Conservation (phyloP, 2,888 invertebrate genomes). For the Chrysotoxum bicinctum region DNA sequence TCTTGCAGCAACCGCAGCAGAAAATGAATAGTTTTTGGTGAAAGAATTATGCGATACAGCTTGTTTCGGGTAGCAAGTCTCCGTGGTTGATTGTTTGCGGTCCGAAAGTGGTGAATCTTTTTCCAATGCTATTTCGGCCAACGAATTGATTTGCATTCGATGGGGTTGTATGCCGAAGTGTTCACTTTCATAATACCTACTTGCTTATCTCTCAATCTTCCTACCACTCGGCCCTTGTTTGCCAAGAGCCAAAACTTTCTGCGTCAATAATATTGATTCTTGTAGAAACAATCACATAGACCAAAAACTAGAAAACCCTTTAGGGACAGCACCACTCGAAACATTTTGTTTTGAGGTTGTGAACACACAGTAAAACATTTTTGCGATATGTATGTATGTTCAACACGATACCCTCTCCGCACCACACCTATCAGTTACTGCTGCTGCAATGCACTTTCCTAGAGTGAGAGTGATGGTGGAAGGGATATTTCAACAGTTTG, state of each 20-base stretch:
- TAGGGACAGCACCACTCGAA: slow-evolving; percentile 1
- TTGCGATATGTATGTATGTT: background rate
- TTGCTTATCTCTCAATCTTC: background rate
- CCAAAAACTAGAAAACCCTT: slow-evolving; percentile 25
- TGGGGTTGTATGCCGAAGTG: background rate
- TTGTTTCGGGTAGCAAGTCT: background rate
- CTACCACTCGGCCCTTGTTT: background rate
- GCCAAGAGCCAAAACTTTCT: slow-evolving; percentile 30
- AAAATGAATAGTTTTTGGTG: background rate
- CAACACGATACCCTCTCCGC: background rate
- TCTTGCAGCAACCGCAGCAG: background rate
- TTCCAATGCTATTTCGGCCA: slow-evolving; percentile 22
- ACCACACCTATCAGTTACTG: background rate
- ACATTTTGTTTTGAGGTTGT: slow-evolving; percentile 51
- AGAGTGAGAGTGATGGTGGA: slow-evolving; percentile 19
- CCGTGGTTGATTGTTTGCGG: background rate
- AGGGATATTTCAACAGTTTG: slow-evolving; percentile 59
- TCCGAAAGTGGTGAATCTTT: background rate
- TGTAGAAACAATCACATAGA: background rate
- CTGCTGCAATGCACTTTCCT: slow-evolving; percentile 25
- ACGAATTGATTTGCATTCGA: slow-evolving; percentile 57
- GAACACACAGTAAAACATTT: slow-evolving; percentile 15
- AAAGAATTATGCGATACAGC: background rate
- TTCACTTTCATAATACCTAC: background rate
- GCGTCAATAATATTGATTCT: slow-evolving; percentile 60